Evolutionary conservation across 2,113 vertebrate species (phyloP).

Genomic region (Microtus oregoni): DNA sequence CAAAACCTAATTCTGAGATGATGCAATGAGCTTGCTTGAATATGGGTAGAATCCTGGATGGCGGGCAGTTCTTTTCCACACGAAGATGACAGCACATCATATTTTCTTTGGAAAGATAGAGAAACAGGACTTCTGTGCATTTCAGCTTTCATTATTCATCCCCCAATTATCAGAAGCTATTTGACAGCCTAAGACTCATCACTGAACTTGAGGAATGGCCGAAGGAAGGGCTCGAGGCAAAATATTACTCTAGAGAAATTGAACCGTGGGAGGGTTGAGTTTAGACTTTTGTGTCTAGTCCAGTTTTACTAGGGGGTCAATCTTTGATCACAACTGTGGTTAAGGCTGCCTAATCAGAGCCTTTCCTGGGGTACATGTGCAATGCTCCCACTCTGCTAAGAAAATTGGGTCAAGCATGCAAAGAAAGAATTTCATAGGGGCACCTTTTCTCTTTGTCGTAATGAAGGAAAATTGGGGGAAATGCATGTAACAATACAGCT

Average conservation of each 20-base stretch:
- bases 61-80: background rate
- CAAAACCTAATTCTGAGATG: background rate
- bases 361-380: conserved; percentile 61
- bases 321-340: conserved; percentile 74
- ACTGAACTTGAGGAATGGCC: conserved; percentile 59
- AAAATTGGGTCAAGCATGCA: conserved; percentile 74
- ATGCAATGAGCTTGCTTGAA: background rate
- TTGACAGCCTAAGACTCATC: conserved; percentile 42
- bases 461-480: conserved; percentile 53
- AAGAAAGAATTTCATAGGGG: conserved; percentile 57
- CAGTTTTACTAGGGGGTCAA: conserved; percentile 65
- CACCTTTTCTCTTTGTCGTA: conserved; percentile 33
- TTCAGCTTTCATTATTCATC: conserved; percentile 33
- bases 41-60: background rate
- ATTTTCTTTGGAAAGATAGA: conserved; percentile 24
- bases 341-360: conserved; percentile 63
- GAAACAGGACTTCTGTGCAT: conserved; percentile 14
- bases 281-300: conserved; percentile 69
- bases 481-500: conserved; percentile 1
- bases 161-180: conserved; percentile 38
- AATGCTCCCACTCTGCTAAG: background rate
- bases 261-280: conserved; percentile 13
- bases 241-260: conserved; percentile 52
- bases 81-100: background rate
- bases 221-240: conserved; percentile 47